phyloP scores from a whole-genome alignment of 2,113 vertebrate genomes.

The Nibea coibor region DNA sequence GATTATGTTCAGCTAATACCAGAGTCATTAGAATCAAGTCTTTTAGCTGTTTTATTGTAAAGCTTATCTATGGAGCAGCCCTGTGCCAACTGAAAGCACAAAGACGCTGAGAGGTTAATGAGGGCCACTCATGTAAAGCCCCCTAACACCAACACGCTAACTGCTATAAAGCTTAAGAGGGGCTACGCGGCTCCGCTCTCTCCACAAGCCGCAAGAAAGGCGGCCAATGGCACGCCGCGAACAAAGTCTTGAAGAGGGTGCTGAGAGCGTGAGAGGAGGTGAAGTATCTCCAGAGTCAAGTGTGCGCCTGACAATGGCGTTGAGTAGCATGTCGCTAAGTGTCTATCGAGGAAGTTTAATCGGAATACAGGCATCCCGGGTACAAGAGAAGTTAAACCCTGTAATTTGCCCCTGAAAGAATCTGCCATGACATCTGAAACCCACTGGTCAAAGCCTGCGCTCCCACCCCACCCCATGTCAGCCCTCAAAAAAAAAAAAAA shows the following conservation, averaged over 20 bases:
- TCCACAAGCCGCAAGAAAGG: conserved; percentile 53
- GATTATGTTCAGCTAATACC: conserved; percentile 49
- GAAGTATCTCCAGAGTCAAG: conserved; percentile 75
- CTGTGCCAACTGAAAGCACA: conserved; percentile 76
- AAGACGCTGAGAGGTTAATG: conserved; percentile 78
- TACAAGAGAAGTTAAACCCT: conserved; percentile 77
- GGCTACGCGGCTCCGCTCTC: conserved; percentile 61
- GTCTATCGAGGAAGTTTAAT: conserved; percentile 71
- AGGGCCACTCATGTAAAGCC: conserved; percentile 78
- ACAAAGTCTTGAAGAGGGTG: conserved; percentile 74
- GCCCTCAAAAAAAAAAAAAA: conserved; percentile 59
- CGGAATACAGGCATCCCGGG: conserved; percentile 65
- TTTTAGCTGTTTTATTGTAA: conserved; percentile 67
- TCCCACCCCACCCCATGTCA: conserved; percentile 53
- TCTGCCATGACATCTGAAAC: conserved; percentile 81
- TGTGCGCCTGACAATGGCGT: conserved; percentile 65
- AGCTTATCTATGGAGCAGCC: conserved; percentile 74
- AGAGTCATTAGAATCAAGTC: conserved; percentile 73
- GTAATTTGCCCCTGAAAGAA: conserved; percentile 82
- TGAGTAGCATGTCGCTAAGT: conserved; percentile 63
- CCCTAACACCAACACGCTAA: conserved; percentile 73
- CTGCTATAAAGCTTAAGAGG: conserved; percentile 75
- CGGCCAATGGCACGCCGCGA: conserved; percentile 58
- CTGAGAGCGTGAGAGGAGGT: conserved; percentile 69
- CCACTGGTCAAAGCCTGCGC: conserved; percentile 70